These are phyloP conservation scores for Anthophora plumipes DNA, from an alignment of 2,888 invertebrate species.

Conservation along the genomic window DNA sequence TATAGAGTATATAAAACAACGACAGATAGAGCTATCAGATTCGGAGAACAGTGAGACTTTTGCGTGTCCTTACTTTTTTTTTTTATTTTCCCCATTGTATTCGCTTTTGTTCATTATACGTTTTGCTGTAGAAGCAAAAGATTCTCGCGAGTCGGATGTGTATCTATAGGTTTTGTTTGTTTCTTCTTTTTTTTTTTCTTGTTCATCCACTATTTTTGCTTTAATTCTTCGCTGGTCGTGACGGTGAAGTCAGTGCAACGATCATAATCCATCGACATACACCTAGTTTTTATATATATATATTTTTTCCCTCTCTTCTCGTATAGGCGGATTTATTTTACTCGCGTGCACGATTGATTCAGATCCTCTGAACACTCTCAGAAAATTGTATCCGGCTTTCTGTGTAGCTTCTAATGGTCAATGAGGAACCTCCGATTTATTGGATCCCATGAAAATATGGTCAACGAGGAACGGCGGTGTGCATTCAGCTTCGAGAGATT, in stretches of 20 bases:
- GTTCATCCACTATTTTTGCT: not conserved
- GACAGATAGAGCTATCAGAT: conserved; percentile 39
- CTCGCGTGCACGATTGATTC: conserved; percentile 62
- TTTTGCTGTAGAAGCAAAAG: conserved; percentile 16
- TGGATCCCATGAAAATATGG: conserved; percentile 70
- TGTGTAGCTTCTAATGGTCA: conserved; percentile 66
- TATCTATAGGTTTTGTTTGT: not conserved
- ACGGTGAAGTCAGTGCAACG: not conserved
- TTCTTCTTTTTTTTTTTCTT: not conserved
- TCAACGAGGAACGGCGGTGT: conserved; percentile 71
- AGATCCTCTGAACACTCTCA: conserved; percentile 65
- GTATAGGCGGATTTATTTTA: conserved; percentile 6
- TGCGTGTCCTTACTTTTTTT: not conserved
- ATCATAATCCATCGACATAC: not conserved
- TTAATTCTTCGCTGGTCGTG: not conserved
- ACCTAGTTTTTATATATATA: not conserved
- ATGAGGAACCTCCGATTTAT: conserved; percentile 69
- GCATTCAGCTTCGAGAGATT: conserved; percentile 56
- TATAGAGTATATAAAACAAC: conserved; percentile 32
- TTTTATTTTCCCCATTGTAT: not conserved
- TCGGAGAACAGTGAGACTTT: conserved; percentile 9
- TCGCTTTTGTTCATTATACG: not conserved
- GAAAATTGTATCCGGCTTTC: conserved; percentile 62
- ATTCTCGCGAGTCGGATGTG: conserved; percentile 48
- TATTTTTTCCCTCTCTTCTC: not conserved